Conservation (phyloP, 2,113 vertebrate species). For the Nothocercus julius region DNA sequence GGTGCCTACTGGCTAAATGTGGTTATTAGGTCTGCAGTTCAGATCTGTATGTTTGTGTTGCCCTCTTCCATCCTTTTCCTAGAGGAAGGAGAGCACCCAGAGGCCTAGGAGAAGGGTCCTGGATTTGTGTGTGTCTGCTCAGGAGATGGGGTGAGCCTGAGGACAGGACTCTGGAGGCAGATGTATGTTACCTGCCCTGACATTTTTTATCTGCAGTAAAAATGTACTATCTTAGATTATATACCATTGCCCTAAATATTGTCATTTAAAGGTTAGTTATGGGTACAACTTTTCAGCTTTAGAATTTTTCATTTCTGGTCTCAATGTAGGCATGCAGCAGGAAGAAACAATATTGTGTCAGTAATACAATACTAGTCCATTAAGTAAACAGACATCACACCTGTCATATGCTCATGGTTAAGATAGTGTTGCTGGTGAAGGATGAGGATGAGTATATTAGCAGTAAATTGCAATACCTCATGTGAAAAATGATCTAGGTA, state of each 20-base stretch:
- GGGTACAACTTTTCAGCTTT: background rate
- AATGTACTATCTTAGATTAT: background rate
- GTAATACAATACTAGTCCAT: background rate
- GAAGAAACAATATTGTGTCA: background rate
- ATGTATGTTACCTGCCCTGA: background rate
- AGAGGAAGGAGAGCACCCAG: background rate
- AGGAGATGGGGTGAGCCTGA: background rate
- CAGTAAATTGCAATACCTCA: background rate
- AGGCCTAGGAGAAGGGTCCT: background rate
- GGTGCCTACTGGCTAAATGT: background rate
- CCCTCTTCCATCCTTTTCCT: background rate
- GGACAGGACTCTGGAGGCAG: background rate
- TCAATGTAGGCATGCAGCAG: background rate
- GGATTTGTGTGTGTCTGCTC: background rate
- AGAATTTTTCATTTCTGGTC: background rate
- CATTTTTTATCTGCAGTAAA: background rate
- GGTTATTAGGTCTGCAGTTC: background rate
- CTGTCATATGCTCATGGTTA: background rate
- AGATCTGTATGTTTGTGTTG: background rate
- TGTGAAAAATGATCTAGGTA: background rate
- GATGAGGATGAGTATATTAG: background rate
- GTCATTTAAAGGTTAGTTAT: background rate
- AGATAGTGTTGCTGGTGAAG: background rate
- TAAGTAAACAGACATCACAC: background rate
- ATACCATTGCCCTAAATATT: background rate